Percentiles rank a stretch among this genome's conserved stretches.
phyloP scores from a whole-genome alignment of 2,888 invertebrate species.

The Chironomus riparius region DNA sequence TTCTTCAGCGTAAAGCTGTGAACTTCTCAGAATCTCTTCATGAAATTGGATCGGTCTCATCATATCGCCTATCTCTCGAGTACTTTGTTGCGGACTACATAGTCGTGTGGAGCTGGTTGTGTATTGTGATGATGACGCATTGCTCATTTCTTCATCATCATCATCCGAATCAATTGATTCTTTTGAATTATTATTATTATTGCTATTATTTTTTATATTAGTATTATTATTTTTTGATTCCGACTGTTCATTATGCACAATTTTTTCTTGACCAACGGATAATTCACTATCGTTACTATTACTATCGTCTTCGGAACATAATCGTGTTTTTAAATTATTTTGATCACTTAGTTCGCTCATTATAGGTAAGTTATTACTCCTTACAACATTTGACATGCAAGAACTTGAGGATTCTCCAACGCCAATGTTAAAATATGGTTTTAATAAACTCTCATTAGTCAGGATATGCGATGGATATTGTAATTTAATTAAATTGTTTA shows the following conservation, averaged over 20 bases:
- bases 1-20: constrained; percentile 42
- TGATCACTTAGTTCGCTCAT: not conserved
- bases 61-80: constrained; percentile 29
- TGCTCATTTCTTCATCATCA: constrained; percentile 8
- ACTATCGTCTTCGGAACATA: constrained; percentile 43
- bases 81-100: constrained; percentile 8
- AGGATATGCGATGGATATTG: constrained; percentile 3
- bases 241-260: constrained; percentile 27
- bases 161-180: constrained; percentile 20
- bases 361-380: not conserved
- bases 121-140: constrained; percentile 15
- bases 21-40: constrained; percentile 41
- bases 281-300: constrained; percentile 71
- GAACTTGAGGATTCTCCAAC: not conserved
- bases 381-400: not conserved
- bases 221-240: constrained; percentile 14
- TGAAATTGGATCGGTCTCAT: constrained; percentile 36
- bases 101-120: constrained; percentile 2
- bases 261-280: constrained; percentile 68
- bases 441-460: not conserved
- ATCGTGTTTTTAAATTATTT: not conserved
- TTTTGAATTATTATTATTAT: constrained; percentile 19
- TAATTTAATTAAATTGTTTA: constrained; percentile 7
- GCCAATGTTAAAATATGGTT: not conserved
- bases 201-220: not conserved